Base-by-base conservation (phyloP, 1,140 invertebrate genomes). In the Pseudomyrmex pallidus region DNA sequence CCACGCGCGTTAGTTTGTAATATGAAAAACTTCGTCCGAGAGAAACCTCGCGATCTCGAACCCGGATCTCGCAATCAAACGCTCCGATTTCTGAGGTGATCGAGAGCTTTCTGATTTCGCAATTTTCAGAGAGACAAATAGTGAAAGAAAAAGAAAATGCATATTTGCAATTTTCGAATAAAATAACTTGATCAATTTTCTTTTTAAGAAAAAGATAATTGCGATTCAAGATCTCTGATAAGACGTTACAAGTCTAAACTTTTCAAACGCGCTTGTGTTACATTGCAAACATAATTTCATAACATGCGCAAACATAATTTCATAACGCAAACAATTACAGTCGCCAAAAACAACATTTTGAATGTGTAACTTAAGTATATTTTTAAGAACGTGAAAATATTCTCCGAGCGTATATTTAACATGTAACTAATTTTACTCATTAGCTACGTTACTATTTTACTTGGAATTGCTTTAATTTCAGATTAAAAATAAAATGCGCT, bases 11-110 rank as follows among this genome's bases (percentile, higher is more conserved):
- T 63, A 20, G n/a, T 74, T 35, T 35, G 35, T 35, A 35, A 52
- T 78, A 77, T 86, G 67, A 84, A 87, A 78, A 78, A 74, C 67
- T 48, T 44, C 46, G 62, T 64, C 59, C 68, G 13, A 63, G 50
- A 35, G 85, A 84, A 52, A 10, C 50, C 67, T n/a, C 22, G 9
- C 61, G 25, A 66, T 77, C 73, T 77, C 73, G 66, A 83, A 86
- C 74, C 85, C 85, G 86, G 86, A 87, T 87, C 82, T 87, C 10
- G 20, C 50, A 10, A 12, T 22, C 46, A 61, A 83, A 54, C 48
- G 25, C 25, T 50, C 59, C 72, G 57, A 64, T 76, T 78, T 5
- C 15, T 57, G 22, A 68, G 17, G 52, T 25, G 63, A 70, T 78
- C 64, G 17, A 48, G 64, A 48, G 64, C 64, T 78, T 78, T 78